Percentiles rank a stretch among this genome's conserved stretches.
Conservation (phyloP, 92 coral and sea anemone species). For the Paramuricea clavata region DNA sequence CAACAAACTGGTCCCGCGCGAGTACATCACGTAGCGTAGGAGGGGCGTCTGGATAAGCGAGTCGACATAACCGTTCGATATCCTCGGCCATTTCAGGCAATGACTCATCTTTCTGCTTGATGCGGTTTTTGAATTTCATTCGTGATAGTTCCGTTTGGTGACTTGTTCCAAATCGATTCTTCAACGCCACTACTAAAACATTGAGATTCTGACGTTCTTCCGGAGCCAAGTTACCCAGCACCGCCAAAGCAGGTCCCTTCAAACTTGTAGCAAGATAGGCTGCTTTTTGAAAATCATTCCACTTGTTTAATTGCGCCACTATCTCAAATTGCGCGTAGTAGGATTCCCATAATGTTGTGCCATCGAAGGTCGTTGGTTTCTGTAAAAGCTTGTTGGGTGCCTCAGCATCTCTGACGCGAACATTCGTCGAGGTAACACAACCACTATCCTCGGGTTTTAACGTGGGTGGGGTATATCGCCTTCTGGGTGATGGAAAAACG, state of each 20-base stretch:
- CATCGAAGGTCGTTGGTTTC: slow-evolving; percentile 36
- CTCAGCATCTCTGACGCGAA: neutral
- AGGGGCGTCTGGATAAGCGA: slow-evolving; percentile 62
- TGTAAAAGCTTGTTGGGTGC: slow-evolving; percentile 1
- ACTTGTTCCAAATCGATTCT: slow-evolving; percentile 57
- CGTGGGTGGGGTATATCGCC: neutral
- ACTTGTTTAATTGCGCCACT: slow-evolving; percentile 43
- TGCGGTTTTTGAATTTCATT: slow-evolving; percentile 47
- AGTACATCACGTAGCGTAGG: slow-evolving; percentile 51
- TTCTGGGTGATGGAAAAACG: slow-evolving; percentile 18
- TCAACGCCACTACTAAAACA: slow-evolving; percentile 33
- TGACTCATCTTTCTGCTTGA: slow-evolving; percentile 49
- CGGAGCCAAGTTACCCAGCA: slow-evolving; percentile 50
- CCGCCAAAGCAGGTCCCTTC: slow-evolving; percentile 53
- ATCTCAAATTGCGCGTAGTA: slow-evolving; percentile 58
- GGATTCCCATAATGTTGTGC: slow-evolving; percentile 38
- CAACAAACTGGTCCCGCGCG: slow-evolving; percentile 68
- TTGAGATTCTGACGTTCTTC: slow-evolving; percentile 33
- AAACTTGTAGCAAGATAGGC: slow-evolving; percentile 60
- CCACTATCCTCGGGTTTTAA: neutral
- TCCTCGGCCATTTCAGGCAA: slow-evolving; percentile 62
- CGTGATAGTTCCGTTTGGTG: slow-evolving; percentile 65
- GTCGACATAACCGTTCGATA: slow-evolving; percentile 42
- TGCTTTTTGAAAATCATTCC: slow-evolving; percentile 45
- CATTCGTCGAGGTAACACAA: neutral